Conservation (phyloP, 2,888 invertebrate genomes). For the Lordiphosa andalusiaca region DNA sequence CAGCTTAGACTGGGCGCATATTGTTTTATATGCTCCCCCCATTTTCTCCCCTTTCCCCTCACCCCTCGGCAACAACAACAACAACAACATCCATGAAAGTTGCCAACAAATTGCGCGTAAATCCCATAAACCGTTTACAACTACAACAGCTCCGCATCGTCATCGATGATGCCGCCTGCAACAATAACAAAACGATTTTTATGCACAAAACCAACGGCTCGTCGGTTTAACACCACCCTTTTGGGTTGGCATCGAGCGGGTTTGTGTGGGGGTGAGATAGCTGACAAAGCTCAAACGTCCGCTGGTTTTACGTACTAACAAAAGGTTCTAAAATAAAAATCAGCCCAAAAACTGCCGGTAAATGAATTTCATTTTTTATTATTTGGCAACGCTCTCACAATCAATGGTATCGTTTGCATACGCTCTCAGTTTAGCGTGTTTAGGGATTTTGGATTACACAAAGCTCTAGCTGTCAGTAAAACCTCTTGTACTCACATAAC, state of each 20-base stretch:
- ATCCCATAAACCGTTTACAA: slow-evolving; percentile 77
- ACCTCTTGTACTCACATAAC: too few relatives aligned
- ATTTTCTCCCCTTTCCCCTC: too few relatives aligned
- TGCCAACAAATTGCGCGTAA: slow-evolving; percentile 76
- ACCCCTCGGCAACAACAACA: neutral
- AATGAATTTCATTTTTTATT: slow-evolving; percentile 69
- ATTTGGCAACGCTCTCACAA: slow-evolving; percentile 21
- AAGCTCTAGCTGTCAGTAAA: too few relatives aligned
- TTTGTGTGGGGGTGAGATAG: slow-evolving; percentile 2
- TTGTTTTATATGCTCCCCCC: slow-evolving; percentile 67
- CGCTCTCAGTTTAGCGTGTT: neutral
- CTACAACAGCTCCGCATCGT: slow-evolving; percentile 71
- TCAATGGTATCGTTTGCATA: slow-evolving; percentile 30
- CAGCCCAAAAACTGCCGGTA: slow-evolving; percentile 19
- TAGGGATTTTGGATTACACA: too few relatives aligned
- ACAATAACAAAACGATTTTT: slow-evolving; percentile 74
- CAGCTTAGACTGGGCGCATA: slow-evolving; percentile 67
- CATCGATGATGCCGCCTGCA: slow-evolving; percentile 65
- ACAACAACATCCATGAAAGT: slow-evolving; percentile 59
- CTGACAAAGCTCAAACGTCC: slow-evolving; percentile 59
- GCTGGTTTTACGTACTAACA: slow-evolving; percentile 36
- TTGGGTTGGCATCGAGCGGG: neutral
- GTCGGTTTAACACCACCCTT: slow-evolving; percentile 22
- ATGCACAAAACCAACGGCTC: slow-evolving; percentile 56
- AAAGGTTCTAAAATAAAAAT: slow-evolving; percentile 41